A percentile compares a stretch with the other conserved stretches of the same genome.
Evolutionary conservation across 2,797 vertebrate species (phyloP).

Genomic region (Pipistrellus pipistrellus): DNA sequence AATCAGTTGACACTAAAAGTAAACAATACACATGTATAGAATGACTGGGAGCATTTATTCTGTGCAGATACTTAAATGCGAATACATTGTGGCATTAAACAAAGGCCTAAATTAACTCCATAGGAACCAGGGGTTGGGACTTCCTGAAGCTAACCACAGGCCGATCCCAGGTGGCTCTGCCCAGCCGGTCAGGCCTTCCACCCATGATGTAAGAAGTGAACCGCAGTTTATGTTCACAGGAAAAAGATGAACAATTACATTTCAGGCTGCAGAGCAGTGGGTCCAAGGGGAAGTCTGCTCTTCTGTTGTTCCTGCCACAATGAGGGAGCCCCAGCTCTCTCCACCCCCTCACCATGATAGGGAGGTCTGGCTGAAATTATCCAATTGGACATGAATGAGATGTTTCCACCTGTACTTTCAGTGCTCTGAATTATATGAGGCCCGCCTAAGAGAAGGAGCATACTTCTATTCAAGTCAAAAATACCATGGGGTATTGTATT

Average conservation of each 20-base stretch:
- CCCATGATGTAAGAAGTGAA: slow-evolving; percentile 80
- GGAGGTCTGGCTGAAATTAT: slow-evolving; percentile 18
- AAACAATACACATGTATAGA: not conserved
- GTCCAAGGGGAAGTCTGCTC: slow-evolving; percentile 58
- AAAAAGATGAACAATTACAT: slow-evolving; percentile 82
- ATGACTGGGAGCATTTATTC: slow-evolving; percentile 14
- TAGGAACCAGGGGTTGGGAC: slow-evolving; percentile 72
- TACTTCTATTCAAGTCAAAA: slow-evolving; percentile 31
- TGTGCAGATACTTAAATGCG: slow-evolving; percentile 61
- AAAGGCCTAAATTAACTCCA: slow-evolving; percentile 80
- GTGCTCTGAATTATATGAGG: not conserved
- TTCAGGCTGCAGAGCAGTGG: slow-evolving; percentile 85
- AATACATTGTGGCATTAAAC: slow-evolving; percentile 65
- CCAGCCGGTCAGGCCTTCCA: slow-evolving; percentile 75
- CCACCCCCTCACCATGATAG: slow-evolving; percentile 4
- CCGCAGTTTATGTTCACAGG: slow-evolving; percentile 84
- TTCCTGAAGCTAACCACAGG: slow-evolving; percentile 83
- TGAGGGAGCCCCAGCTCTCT: slow-evolving; percentile 36
- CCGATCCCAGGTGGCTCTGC: slow-evolving; percentile 81
- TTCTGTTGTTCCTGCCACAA: slow-evolving; percentile 35
- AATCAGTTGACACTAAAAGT: slow-evolving; percentile 59
- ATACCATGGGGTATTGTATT: not conserved
- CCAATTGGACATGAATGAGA: not conserved
- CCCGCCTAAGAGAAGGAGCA: not conserved
- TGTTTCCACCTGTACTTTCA: slow-evolving; percentile 13